phyloP scores from a whole-genome alignment of 2,113 vertebrate genomes.

The Trochalopteron elliotii region DNA sequence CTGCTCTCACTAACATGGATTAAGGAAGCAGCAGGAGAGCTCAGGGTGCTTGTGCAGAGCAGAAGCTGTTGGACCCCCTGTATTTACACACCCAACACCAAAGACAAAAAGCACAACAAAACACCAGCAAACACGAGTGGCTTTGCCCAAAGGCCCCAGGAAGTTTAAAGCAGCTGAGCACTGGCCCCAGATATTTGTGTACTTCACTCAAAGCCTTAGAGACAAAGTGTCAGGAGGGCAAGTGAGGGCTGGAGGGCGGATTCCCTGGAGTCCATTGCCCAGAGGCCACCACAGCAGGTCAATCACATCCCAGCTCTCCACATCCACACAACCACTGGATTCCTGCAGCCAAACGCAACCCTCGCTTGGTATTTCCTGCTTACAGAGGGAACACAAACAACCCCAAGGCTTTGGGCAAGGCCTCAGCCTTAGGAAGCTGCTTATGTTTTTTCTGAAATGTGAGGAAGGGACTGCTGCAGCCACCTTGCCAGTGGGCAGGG shows the following conservation, averaged over 20 bases:
- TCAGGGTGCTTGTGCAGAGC: neutral
- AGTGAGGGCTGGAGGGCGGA: neutral
- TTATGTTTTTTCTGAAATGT: rapidly evolving
- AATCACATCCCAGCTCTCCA: neutral
- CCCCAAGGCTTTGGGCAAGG: neutral
- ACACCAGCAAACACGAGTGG: rapidly evolving
- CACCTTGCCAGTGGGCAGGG: rapidly evolving
- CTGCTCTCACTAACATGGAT: neutral
- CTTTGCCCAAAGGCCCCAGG: neutral
- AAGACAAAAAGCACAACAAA: neutral
- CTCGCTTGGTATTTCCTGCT: slow-evolving; percentile 36
- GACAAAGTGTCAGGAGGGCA: neutral
- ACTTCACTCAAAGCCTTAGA: neutral
- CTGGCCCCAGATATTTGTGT: neutral
- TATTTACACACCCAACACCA: neutral
- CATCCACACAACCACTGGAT: neutral
- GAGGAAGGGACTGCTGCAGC: neutral
- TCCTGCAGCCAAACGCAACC: neutral
- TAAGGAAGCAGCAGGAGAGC: neutral
- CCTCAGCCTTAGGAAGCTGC: neutral
- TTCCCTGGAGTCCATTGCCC: neutral
- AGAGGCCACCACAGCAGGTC: neutral
- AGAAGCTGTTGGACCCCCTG: rapidly evolving
- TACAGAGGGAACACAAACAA: neutral
- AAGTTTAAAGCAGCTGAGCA: neutral